These are phyloP conservation scores for Leucophenga maculata DNA, from an alignment of 2,888 invertebrate species.

Conservation along the genomic window DNA sequence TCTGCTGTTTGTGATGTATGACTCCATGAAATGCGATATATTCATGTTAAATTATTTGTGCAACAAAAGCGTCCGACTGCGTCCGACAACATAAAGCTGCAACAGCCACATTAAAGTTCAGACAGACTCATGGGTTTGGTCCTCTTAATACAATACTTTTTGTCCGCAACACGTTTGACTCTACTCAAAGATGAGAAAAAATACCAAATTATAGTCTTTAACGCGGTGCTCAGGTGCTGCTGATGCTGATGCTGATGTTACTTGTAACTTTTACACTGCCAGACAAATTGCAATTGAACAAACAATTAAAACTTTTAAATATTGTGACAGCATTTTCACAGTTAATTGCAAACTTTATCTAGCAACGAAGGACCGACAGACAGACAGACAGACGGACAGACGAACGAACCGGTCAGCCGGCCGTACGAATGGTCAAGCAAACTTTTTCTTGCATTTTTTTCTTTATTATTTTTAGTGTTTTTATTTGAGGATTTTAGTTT, in stretches of 20 bases:
- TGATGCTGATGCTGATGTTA: neutral
- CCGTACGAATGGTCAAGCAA: constrained; percentile 19
- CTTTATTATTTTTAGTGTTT: no score
- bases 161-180: no score
- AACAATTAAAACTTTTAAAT: constrained; percentile 63
- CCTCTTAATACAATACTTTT: no score
- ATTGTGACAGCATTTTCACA: constrained; percentile 61
- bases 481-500: no score
- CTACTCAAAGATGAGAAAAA: neutral
- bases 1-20: constrained; percentile 54
- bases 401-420: no score
- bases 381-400: no score
- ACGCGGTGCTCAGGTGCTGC: constrained; percentile 7
- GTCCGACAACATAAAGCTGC: constrained; percentile 23
- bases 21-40: constrained; percentile 64
- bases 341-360: constrained; percentile 50
- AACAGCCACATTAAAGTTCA: constrained; percentile 12
- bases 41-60: constrained; percentile 61
- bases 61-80: constrained; percentile 28
- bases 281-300: constrained; percentile 52
- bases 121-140: neutral
- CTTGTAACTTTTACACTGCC: neutral
- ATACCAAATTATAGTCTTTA: no score
- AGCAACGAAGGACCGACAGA: neutral
- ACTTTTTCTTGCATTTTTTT: no score